These are phyloP conservation scores for Arion vulgaris DNA, from an alignment of 1,140 invertebrate species.

Conservation along the genomic window DNA sequence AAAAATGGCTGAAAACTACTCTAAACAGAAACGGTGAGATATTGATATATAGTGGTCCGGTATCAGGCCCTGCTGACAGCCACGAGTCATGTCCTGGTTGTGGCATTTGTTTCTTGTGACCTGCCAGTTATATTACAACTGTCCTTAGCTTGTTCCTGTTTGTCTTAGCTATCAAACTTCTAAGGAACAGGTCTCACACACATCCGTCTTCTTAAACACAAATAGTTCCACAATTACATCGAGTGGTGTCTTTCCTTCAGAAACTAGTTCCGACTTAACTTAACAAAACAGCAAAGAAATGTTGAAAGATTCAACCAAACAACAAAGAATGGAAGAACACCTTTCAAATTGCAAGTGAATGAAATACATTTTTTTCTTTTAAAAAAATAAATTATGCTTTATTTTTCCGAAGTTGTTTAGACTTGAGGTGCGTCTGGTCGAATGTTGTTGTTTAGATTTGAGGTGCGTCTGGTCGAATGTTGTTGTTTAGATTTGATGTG, in stretches of 20 bases:
- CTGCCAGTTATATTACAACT: neutral
- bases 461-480: no score
- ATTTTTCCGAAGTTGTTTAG: no score
- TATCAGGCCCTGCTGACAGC: neutral
- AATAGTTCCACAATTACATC: neutral
- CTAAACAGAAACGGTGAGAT: neutral
- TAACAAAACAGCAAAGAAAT: neutral
- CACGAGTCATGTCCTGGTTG: neutral
- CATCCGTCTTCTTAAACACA: neutral
- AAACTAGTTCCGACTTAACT: neutral
- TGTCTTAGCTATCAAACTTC: neutral
- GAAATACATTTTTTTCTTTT: neutral
- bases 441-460: no score
- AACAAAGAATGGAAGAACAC: neutral
- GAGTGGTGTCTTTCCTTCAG: neutral
- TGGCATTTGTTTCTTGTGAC: slow-evolving; percentile 13
- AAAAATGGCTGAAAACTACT: neutral
- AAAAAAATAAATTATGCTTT: no score
- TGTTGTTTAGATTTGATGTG: no score
- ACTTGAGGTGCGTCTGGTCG: no score
- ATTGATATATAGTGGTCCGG: neutral
- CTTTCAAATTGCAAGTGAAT: neutral
- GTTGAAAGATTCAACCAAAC: neutral
- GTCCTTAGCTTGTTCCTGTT: neutral
- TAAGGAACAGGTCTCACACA: neutral